phyloP scores from a whole-genome alignment of 2,888 invertebrate genomes.

The Diaprepes abbreviatus region DNA sequence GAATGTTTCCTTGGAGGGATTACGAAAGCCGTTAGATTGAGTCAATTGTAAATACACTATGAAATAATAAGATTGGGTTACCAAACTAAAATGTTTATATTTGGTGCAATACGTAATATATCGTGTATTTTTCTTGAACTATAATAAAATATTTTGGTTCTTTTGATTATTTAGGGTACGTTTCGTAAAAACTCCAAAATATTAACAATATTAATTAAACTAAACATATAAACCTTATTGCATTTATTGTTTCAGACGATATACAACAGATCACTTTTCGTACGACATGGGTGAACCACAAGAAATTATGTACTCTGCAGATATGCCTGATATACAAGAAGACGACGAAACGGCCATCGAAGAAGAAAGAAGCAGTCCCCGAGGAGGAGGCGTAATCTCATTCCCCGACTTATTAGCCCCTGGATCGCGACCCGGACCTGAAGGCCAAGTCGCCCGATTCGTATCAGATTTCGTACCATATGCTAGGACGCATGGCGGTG shows the following conservation, averaged over 20 bases:
- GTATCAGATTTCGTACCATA: constrained; percentile 58
- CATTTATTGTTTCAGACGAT: constrained; percentile 36
- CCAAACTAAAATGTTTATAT: too few species aligned
- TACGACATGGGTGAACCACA: constrained; percentile 56
- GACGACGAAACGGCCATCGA: constrained; percentile 25
- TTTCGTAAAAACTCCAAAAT: too few species aligned
- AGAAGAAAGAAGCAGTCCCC: constrained; percentile 18
- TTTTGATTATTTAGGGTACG: too few species aligned
- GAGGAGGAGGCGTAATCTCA: constrained; percentile 61
- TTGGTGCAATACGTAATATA: too few species aligned
- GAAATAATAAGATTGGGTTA: too few species aligned
- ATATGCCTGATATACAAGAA: constrained; percentile 50
- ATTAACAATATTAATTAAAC: too few species aligned
- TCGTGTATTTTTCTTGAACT: too few species aligned
- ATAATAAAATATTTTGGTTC: too few species aligned
- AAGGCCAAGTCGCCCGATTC: constrained; percentile 55
- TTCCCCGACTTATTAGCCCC: constrained; percentile 67
- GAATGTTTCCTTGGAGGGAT: too few species aligned
- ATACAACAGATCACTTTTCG: constrained; percentile 54
- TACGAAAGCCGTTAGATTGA: too few species aligned
- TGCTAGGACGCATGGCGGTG: constrained; percentile 59
- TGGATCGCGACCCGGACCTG: constrained; percentile 58
- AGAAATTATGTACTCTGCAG: constrained; percentile 51
- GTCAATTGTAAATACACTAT: too few species aligned
- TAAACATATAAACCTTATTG: too few species aligned